These are phyloP conservation scores for Porites divaricata DNA, from an alignment of 92 coral and sea anemone genomes.

Conservation along the genomic window DNA sequence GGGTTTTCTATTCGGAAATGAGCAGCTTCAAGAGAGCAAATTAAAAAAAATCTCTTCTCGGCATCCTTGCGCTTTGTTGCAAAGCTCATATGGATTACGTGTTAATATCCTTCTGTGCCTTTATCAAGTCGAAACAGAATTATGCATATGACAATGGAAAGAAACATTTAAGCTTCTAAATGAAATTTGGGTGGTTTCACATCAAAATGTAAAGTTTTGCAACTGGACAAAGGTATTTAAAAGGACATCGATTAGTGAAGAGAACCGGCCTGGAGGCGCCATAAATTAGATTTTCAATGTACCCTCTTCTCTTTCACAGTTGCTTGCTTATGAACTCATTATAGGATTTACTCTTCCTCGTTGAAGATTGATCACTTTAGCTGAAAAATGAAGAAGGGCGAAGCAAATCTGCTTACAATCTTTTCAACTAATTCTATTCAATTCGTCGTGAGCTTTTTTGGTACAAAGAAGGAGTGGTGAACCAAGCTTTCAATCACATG, in stretches of 20 bases:
- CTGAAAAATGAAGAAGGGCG: neutral
- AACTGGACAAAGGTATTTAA: neutral
- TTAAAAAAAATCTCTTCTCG: conserved; percentile 17
- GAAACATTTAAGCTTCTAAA: neutral
- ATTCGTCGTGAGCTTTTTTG: neutral
- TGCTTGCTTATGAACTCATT: conserved; percentile 8
- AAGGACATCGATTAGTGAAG: neutral
- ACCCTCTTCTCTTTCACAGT: conserved; percentile 15
- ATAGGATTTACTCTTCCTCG: conserved; percentile 18
- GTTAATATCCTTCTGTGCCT: conserved; percentile 18
- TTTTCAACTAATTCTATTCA: neutral
- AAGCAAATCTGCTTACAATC: conserved; percentile 13
- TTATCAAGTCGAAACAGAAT: neutral
- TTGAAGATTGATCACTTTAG: neutral
- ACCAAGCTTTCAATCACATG: neutral
- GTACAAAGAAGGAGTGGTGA: neutral
- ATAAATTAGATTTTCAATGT: neutral
- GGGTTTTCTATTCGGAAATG: conserved; percentile 46
- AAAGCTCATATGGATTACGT: conserved; percentile 36
- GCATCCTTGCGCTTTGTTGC: neutral
- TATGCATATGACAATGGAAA: neutral
- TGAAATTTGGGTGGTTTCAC: neutral
- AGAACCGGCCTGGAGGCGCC: neutral
- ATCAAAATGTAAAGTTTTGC: neutral
- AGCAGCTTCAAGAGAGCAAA: conserved; percentile 15